Conservation (phyloP, 1,140 invertebrate genomes). For the Metaphire vulgaris region DNA sequence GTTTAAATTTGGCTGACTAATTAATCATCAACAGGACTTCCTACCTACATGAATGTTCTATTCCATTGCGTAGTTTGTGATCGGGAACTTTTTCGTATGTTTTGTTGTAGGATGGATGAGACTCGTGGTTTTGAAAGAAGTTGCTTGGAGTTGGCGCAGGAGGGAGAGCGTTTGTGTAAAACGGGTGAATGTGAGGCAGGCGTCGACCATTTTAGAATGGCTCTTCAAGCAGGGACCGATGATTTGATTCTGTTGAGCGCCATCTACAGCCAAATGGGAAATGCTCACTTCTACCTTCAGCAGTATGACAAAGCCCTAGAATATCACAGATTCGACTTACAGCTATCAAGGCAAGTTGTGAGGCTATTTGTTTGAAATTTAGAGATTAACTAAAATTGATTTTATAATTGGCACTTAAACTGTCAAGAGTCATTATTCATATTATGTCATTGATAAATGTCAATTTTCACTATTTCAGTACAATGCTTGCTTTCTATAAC, state of each 20-base stretch:
- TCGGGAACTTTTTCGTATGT: no score
- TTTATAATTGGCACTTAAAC: not conserved
- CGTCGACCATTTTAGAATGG: conserved; percentile 92
- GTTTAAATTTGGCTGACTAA: no score
- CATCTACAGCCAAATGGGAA: conserved; percentile 95
- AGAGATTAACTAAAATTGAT: not conserved
- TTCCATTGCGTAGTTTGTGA: no score
- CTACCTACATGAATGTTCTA: no score
- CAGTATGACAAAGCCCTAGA: conserved; percentile 95
- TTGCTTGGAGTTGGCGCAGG: conserved; percentile 66
- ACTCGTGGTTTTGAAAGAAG: not conserved
- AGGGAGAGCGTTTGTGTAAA: conserved; percentile 92
- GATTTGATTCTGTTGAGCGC: conserved; percentile 84
- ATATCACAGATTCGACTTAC: conserved; percentile 92
- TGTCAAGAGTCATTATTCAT: not conserved
- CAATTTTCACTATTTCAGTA: not conserved
- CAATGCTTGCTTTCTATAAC: not conserved
- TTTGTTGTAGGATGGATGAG: no score
- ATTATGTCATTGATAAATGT: not conserved
- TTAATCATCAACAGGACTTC: no score
- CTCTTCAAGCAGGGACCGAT: conserved; percentile 44
- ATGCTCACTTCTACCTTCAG: conserved; percentile 95
- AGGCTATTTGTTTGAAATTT: not conserved
- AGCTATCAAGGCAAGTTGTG: conserved; percentile 69
- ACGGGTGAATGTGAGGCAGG: conserved; percentile 87